phyloP scores from a whole-genome alignment of 2,797 vertebrate species.

The Antrozous pallidus region DNA sequence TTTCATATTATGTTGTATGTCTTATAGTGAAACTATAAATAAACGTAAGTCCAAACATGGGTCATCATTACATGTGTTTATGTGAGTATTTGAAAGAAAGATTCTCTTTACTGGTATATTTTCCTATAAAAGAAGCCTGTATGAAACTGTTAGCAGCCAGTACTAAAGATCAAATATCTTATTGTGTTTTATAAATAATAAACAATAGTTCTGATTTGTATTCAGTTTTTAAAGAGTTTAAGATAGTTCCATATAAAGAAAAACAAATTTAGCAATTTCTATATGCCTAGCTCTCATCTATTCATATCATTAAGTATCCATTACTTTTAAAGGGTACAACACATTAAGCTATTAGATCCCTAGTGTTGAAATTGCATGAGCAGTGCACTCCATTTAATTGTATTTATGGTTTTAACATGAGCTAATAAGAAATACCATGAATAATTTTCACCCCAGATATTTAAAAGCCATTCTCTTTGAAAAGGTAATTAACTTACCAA shows the following conservation, averaged over 20 bases:
- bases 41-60: not conserved
- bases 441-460: too few species aligned
- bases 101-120: not conserved
- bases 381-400: not conserved
- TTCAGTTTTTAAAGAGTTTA: not conserved
- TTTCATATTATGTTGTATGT: not conserved
- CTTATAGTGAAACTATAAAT: not conserved
- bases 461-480: too few species aligned
- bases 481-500: too few species aligned
- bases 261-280: not conserved
- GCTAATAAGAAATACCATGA: not conserved
- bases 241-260: not conserved
- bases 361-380: not conserved
- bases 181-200: not conserved
- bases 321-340: not conserved
- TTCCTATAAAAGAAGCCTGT: not conserved
- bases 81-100: not conserved
- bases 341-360: not conserved
- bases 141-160: not conserved
- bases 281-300: not conserved
- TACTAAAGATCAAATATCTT: not conserved
- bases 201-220: not conserved
- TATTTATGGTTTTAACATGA: not conserved
- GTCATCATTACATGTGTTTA: not conserved
- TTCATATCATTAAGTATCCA: constrained; percentile 14